Percentiles rank a stretch among this genome's conserved stretches.
Evolutionary conservation across 2,888 invertebrate species (phyloP).

Genomic region (Lasius platythorax): DNA sequence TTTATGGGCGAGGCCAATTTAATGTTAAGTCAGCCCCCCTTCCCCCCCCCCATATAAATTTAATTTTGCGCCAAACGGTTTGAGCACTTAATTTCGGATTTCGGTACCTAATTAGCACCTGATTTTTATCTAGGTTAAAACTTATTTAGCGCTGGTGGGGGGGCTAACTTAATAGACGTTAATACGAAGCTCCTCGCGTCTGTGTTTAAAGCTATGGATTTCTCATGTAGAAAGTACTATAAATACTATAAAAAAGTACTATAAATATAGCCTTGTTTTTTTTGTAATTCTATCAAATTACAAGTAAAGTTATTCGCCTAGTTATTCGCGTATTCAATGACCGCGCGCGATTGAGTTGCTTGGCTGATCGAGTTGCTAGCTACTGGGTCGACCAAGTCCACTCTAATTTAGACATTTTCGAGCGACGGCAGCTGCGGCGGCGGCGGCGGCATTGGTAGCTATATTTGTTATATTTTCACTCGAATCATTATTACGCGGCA

Average conservation of each 20-base stretch:
- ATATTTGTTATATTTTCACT: slow-evolving; percentile 79
- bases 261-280: slow-evolving; percentile 6
- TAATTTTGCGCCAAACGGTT: too few species aligned
- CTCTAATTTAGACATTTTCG: slow-evolving; percentile 78
- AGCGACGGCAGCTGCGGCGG: slow-evolving; percentile 39
- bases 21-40: too few species aligned
- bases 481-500: slow-evolving; percentile 80
- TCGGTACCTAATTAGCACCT: too few species aligned
- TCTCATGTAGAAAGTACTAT: not conserved
- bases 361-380: slow-evolving; percentile 70
- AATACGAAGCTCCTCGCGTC: slow-evolving; percentile 19
- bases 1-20: too few species aligned
- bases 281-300: slow-evolving; percentile 8
- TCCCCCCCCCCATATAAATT: too few species aligned
- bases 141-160: too few species aligned
- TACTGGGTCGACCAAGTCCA: slow-evolving; percentile 67
- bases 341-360: slow-evolving; percentile 7
- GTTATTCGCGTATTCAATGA: slow-evolving; percentile 46
- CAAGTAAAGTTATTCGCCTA: slow-evolving; percentile 30
- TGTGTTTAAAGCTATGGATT: slow-evolving; percentile 5
- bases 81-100: too few species aligned
- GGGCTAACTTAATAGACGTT: not conserved
- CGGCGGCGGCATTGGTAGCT: slow-evolving; percentile 45
- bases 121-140: too few species aligned
- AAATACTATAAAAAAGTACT: not conserved